These are phyloP conservation scores for Drosophila ironensis DNA, from an alignment of 1,140 invertebrate genomes.

Conservation along the genomic window DNA sequence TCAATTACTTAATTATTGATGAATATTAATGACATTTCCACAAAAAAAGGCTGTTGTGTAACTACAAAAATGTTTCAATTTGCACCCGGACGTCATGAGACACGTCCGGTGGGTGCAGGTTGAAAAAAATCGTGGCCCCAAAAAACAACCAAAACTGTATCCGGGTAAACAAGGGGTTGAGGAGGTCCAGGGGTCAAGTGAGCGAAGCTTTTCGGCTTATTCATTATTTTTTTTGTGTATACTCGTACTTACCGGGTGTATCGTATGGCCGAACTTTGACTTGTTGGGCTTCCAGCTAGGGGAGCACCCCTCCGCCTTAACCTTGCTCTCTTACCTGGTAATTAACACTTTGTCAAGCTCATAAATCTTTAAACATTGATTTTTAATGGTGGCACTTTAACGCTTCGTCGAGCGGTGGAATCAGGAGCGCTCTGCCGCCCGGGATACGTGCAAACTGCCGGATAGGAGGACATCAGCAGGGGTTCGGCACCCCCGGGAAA, in stretches of 20 bases:
- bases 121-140: neutral
- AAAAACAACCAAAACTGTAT: neutral
- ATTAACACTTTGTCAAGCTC: slow-evolving; percentile 75
- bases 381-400: slow-evolving; percentile 76
- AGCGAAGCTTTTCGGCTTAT: slow-evolving; percentile 10
- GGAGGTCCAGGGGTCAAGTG: slow-evolving; percentile 18
- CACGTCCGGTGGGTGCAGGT: neutral
- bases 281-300: slow-evolving; percentile 3
- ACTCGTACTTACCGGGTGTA: neutral
- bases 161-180: slow-evolving; percentile 10
- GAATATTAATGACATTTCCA: slow-evolving; percentile 9
- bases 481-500: slow-evolving; percentile 32
- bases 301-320: neutral
- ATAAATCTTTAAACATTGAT: slow-evolving; percentile 79
- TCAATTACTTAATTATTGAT: slow-evolving; percentile 47
- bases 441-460: slow-evolving; percentile 49
- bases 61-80: neutral
- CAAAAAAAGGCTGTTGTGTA: neutral
- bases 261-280: slow-evolving; percentile 11
- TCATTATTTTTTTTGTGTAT: slow-evolving; percentile 8
- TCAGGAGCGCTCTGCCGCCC: slow-evolving; percentile 8
- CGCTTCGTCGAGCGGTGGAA: slow-evolving; percentile 52
- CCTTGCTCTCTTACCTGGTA: slow-evolving; percentile 43
- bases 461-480: slow-evolving; percentile 6
- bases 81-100: neutral